Evolutionary conservation across 2,888 invertebrate genomes (phyloP).

Genomic region (Phorcus lineatus): DNA sequence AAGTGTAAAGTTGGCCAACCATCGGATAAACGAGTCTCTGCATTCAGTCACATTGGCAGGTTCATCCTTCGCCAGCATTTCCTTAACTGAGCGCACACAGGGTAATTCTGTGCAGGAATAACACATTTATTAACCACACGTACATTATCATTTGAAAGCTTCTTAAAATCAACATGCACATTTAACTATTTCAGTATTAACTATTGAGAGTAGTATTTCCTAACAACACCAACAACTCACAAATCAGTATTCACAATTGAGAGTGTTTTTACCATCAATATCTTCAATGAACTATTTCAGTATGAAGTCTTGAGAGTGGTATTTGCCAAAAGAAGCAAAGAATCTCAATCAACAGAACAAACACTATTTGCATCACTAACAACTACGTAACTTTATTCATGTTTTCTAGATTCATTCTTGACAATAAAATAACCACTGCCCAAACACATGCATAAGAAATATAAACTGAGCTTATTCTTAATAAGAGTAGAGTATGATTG

Average conservation of each 20-base stretch:
- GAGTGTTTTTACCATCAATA: too few relatives aligned
- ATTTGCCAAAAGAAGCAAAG: background rate
- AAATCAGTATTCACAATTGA: too few relatives aligned
- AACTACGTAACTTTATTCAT: background rate
- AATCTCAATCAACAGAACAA: too few relatives aligned
- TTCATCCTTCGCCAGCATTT: conserved; percentile 56
- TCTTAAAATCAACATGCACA: background rate
- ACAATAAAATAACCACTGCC: too few relatives aligned
- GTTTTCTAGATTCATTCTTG: too few relatives aligned
- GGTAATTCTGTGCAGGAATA: conserved; percentile 56
- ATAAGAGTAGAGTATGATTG: too few relatives aligned
- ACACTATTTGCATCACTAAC: too few relatives aligned
- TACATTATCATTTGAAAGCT: background rate
- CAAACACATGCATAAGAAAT: too few relatives aligned
- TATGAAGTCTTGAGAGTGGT: background rate
- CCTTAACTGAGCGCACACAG: conserved; percentile 48
- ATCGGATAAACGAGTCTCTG: conserved; percentile 66
- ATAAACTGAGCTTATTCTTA: too few relatives aligned
- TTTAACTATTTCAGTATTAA: background rate
- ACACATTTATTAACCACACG: background rate
- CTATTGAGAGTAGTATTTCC: background rate
- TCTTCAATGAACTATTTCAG: too few relatives aligned
- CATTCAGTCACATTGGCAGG: conserved; percentile 64
- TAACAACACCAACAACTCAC: too few relatives aligned
- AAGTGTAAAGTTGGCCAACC: conserved; percentile 66